phyloP scores from a whole-genome alignment of 53 echinoderm and acorn worm species.

The Crossaster papposus region DNA sequence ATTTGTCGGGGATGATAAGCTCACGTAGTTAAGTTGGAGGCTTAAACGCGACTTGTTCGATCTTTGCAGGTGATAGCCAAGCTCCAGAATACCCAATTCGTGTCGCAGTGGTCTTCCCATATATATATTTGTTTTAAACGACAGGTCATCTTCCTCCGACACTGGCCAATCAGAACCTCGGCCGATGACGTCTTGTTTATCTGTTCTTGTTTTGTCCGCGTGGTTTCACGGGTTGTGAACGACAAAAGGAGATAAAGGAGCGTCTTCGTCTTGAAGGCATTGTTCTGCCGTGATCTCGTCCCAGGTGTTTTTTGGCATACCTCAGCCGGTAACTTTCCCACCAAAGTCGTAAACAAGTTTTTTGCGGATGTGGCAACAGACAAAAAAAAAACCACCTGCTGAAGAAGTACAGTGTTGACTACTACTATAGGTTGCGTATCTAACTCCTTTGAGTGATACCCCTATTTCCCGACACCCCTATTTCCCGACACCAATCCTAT shows the following conservation, averaged over 20 bases:
- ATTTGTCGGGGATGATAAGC: too few species aligned
- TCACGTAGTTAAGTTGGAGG: background rate
- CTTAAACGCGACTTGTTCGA: background rate
- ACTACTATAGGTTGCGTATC: too few species aligned
- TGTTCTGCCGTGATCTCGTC: background rate
- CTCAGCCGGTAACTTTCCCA: background rate
- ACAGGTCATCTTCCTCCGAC: background rate
- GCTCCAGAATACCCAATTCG: background rate
- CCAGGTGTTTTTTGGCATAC: background rate
- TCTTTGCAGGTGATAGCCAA: background rate
- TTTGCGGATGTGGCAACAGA: background rate
- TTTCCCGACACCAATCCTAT: too few species aligned
- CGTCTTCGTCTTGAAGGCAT: background rate
- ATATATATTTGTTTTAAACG: background rate
- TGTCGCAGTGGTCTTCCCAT: background rate
- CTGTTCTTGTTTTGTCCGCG: background rate
- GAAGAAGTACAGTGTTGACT: too few species aligned
- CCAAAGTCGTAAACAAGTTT: background rate
- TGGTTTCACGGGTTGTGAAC: background rate
- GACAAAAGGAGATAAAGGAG: background rate
- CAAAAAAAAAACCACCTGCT: too few species aligned
- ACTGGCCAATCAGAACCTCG: background rate
- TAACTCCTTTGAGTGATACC: too few species aligned
- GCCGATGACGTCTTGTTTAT: background rate
- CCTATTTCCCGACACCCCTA: too few species aligned